Conservation (phyloP, 2,888 invertebrate species). For the Amblyjoppa fuscipennis region DNA sequence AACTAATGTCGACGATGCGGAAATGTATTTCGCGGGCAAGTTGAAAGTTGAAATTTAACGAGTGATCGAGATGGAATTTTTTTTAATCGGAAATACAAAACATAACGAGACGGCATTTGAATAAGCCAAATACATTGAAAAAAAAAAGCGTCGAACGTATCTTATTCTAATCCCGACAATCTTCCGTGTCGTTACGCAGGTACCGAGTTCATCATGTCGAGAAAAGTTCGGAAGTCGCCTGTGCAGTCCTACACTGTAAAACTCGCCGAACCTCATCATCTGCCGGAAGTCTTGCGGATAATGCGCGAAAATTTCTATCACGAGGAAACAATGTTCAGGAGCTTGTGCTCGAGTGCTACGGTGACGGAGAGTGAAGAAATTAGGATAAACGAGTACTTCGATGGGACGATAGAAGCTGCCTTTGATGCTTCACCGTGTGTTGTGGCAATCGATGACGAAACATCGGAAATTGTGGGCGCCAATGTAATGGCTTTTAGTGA, state of each 20-base stretch:
- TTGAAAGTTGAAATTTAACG: background rate
- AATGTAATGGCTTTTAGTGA: constrained; percentile 70
- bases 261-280: constrained; percentile 55
- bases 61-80: too few species aligned
- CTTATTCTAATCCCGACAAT: background rate
- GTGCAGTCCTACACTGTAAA: constrained; percentile 49
- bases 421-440: constrained; percentile 70
- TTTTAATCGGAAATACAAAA: background rate
- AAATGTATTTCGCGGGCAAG: background rate
- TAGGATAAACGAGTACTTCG: constrained; percentile 71
- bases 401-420: constrained; percentile 62
- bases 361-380: constrained; percentile 60
- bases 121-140: too few species aligned
- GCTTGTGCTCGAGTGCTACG: constrained; percentile 56
- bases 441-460: constrained; percentile 61
- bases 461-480: constrained; percentile 68
- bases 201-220: background rate
- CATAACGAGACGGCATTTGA: too few species aligned
- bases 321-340: constrained; percentile 73
- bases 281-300: constrained; percentile 67
- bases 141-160: too few species aligned
- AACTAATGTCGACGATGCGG: background rate
- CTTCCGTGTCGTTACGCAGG: background rate
- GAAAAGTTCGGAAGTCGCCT: constrained; percentile 1
- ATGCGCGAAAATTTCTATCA: constrained; percentile 72